A percentile compares a stretch with the other conserved stretches of the same genome.
These are phyloP conservation scores for Andricus curvator DNA, from an alignment of 2,888 invertebrate species.

Conservation along the genomic window DNA sequence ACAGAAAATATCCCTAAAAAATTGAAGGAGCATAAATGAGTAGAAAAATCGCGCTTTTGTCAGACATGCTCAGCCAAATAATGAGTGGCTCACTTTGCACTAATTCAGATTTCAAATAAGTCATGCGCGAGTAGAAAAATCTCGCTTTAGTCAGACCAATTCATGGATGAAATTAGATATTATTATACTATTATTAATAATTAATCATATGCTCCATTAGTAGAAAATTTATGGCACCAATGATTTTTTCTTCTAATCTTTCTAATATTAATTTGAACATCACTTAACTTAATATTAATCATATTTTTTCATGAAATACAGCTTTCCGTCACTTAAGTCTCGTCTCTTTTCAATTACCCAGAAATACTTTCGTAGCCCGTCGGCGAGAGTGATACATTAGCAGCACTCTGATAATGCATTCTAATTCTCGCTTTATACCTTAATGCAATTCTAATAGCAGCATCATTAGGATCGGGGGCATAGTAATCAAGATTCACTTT, in stretches of 20 bases:
- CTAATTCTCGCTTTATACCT: slow-evolving; percentile 43
- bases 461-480: slow-evolving; percentile 41
- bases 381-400: not conserved
- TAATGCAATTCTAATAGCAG: slow-evolving; percentile 52
- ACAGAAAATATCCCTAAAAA: too few relatives aligned
- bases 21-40: not conserved
- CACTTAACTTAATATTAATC: slow-evolving; percentile 6
- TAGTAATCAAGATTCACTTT: slow-evolving; percentile 53
- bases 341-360: slow-evolving; percentile 1
- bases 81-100: too few relatives aligned
- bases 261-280: slow-evolving; percentile 44
- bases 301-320: not conserved
- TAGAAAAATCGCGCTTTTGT: not conserved
- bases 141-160: not conserved
- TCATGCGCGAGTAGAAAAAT: too few relatives aligned
- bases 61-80: too few relatives aligned
- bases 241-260: too few relatives aligned
- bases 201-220: not conserved
- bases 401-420: slow-evolving; percentile 5
- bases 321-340: not conserved
- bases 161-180: not conserved
- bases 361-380: not conserved
- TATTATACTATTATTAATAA: too few relatives aligned
- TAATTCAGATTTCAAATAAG: too few relatives aligned
- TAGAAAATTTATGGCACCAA: not conserved